Evolutionary conservation across 2,113 vertebrate species (phyloP).

Genomic region (Pelodiscus sinensis): DNA sequence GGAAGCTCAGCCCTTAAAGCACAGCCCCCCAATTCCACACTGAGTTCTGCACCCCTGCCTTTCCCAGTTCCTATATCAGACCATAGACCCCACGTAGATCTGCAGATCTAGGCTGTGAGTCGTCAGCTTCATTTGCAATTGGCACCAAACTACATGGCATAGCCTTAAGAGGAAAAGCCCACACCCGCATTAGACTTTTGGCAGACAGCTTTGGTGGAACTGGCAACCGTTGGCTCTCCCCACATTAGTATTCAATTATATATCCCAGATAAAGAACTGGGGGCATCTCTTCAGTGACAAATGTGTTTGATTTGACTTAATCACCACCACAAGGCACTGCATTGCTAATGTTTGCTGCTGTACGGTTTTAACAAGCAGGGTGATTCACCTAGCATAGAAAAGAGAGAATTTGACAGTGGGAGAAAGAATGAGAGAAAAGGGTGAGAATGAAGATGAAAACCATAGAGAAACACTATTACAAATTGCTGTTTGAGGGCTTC

Average conservation of each 20-base stretch:
- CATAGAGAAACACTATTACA: neutral
- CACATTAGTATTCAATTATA: conserved; percentile 73
- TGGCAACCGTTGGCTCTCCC: conserved; percentile 35
- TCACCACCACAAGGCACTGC: conserved; percentile 63
- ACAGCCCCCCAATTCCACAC: neutral
- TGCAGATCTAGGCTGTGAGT: neutral
- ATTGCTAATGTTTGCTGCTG: conserved; percentile 58
- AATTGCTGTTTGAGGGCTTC: neutral
- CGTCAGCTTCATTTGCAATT: neutral
- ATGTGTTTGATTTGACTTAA: conserved; percentile 73
- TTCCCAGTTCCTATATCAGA: neutral
- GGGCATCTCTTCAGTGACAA: conserved; percentile 71
- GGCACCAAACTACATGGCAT: neutral
- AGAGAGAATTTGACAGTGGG: neutral
- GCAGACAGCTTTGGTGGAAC: conserved; percentile 33
- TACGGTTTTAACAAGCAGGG: conserved; percentile 59
- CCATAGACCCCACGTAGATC: neutral
- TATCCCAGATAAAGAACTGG: conserved; percentile 70
- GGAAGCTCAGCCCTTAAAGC: neutral
- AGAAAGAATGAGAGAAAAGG: neutral
- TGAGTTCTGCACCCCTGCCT: neutral
- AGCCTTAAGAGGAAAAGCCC: neutral
- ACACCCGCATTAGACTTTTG: neutral
- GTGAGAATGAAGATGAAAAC: neutral
- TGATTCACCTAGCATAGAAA: conserved; percentile 25